Conservation (phyloP, 2,888 invertebrate species). For the Cancer borealis region DNA sequence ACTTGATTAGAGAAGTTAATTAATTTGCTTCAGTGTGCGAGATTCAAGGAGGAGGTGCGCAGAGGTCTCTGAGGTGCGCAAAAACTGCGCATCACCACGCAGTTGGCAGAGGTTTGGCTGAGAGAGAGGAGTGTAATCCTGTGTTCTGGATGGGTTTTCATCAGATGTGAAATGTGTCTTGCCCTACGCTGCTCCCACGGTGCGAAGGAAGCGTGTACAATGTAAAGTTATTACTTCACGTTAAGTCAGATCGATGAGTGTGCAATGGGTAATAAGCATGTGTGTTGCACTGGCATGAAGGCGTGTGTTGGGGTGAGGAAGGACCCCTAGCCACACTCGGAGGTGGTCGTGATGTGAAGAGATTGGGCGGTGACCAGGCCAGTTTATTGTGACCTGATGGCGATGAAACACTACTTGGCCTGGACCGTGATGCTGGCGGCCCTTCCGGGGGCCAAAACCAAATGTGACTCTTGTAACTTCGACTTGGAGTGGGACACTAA, state of each 20-base stretch:
- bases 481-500: not conserved
- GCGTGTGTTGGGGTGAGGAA: not conserved
- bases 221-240: not conserved
- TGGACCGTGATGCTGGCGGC: conserved; percentile 23
- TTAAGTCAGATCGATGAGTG: not conserved
- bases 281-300: not conserved
- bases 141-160: not conserved
- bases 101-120: not conserved
- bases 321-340: not conserved
- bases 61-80: not conserved
- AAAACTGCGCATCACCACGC: not conserved
- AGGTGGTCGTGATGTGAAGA: conserved; percentile 20
- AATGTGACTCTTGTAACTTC: not conserved
- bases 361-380: not conserved
- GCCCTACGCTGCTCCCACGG: not conserved
- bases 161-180: not conserved
- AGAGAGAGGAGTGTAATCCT: not conserved
- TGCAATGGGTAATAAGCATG: not conserved
- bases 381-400: not conserved
- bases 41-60: not conserved
- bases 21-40: not conserved
- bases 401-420: not conserved
- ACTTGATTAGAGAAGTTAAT: not conserved
- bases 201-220: not conserved
- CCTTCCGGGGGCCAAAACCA: not conserved